phyloP scores from a whole-genome alignment of 2,888 invertebrate species.

The Latrodectus elegans region DNA sequence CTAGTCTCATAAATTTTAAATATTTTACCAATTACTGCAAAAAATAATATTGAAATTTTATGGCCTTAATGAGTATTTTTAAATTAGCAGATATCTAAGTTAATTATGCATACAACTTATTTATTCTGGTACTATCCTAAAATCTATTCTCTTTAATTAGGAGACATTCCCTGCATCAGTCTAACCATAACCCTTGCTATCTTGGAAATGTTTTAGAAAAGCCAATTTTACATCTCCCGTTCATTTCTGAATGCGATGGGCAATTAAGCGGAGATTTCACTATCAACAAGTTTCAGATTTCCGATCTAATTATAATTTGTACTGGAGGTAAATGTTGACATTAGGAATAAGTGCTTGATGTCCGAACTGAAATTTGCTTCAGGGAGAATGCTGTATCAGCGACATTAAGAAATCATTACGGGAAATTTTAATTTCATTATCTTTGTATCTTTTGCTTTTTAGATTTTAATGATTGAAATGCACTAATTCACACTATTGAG shows the following conservation, averaged over 20 bases:
- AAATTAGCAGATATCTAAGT: too few species aligned
- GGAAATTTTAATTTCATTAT: slow-evolving; percentile 15
- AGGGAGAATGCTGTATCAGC: slow-evolving; percentile 25
- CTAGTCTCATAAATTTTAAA: too few species aligned
- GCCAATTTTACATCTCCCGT: slow-evolving; percentile 24
- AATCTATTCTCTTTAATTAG: slow-evolving; percentile 9
- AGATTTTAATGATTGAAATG: too few species aligned
- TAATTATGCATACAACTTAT: too few species aligned
- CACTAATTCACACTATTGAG: too few species aligned
- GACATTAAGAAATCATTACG: slow-evolving; percentile 46
- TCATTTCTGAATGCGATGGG: slow-evolving; percentile 51
- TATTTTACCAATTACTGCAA: too few species aligned
- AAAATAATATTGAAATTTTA: too few species aligned
- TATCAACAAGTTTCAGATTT: slow-evolving; percentile 66
- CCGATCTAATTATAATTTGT: slow-evolving; percentile 64
- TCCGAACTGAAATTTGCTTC: slow-evolving; percentile 14
- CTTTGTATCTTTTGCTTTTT: neutral
- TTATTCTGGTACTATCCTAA: too few species aligned
- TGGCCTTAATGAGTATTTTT: too few species aligned
- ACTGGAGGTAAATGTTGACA: slow-evolving; percentile 1
- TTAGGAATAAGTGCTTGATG: slow-evolving; percentile 2
- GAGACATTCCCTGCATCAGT: slow-evolving; percentile 20
- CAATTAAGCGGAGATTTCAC: slow-evolving; percentile 57
- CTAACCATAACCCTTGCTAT: slow-evolving; percentile 49
- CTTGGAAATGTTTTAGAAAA: slow-evolving; percentile 55